phyloP scores from a whole-genome alignment of 35 echinoderm and acorn worm genomes.

The Diadema setosum region DNA sequence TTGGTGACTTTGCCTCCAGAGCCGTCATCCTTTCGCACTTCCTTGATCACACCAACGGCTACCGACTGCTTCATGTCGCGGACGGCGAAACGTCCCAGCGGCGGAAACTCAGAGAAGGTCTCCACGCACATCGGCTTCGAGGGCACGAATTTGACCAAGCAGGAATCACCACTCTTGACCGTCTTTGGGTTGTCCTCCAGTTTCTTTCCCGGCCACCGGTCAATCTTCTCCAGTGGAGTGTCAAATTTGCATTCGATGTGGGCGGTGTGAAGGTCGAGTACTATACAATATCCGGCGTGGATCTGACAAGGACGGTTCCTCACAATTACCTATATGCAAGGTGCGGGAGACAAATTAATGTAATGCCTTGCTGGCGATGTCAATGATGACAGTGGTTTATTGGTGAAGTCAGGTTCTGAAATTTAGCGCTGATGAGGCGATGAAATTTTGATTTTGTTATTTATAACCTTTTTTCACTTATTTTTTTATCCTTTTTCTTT shows the following conservation, averaged over 20 bases:
- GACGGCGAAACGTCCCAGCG: too few relatives aligned
- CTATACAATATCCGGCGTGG: slow-evolving; percentile 68
- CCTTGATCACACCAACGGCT: slow-evolving; percentile 90
- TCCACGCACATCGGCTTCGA: slow-evolving; percentile 92
- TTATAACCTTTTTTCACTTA: too few relatives aligned
- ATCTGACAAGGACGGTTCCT: slow-evolving; percentile 95
- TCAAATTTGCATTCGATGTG: slow-evolving; percentile 95
- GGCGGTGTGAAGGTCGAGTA: slow-evolving; percentile 96
- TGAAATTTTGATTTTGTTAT: too few relatives aligned
- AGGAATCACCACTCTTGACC: slow-evolving; percentile 88
- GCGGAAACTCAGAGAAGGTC: slow-evolving; percentile 72
- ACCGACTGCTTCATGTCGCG: slow-evolving; percentile 98
- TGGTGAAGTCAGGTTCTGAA: too few relatives aligned
- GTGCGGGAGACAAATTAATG: too few relatives aligned
- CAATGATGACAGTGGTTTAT: too few relatives aligned
- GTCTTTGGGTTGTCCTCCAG: slow-evolving; percentile 84
- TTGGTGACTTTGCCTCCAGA: slow-evolving; percentile 55
- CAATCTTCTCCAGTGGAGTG: slow-evolving; percentile 50
- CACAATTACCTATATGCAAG: slow-evolving; percentile 77
- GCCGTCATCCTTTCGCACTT: slow-evolving; percentile 39
- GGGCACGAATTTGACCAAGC: slow-evolving; percentile 61
- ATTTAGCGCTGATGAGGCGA: too few relatives aligned
- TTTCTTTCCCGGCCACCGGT: slow-evolving; percentile 86
- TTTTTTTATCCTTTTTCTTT: too few relatives aligned
- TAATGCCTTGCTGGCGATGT: too few relatives aligned